phyloP scores from a whole-genome alignment of 2,888 invertebrate species.

The Yponomeuta sedellus region DNA sequence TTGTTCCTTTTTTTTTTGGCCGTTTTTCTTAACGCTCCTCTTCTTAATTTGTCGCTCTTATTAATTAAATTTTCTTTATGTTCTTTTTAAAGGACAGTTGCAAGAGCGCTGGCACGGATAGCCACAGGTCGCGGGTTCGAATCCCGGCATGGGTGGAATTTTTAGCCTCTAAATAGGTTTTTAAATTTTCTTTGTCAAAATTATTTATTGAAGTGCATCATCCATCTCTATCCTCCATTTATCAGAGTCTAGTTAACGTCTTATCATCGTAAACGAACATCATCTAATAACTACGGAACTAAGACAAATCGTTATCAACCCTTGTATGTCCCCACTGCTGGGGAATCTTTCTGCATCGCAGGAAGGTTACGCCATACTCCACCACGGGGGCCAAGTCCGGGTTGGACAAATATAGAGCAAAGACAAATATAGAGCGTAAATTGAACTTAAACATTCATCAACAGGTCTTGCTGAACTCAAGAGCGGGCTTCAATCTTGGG shows the following conservation, averaged over 20 bases:
- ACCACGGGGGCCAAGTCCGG: too few relatives aligned
- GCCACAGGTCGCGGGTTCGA: too few relatives aligned
- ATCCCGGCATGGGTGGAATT: too few relatives aligned
- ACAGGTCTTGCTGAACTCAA: slow-evolving; percentile 83
- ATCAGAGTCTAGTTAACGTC: slow-evolving; percentile 1
- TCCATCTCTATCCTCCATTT: background rate
- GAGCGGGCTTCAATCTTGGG: slow-evolving; percentile 85
- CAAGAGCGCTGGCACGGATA: too few relatives aligned
- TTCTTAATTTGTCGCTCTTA: background rate
- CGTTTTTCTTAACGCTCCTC: too few relatives aligned
- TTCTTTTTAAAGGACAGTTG: too few relatives aligned
- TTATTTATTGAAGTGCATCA: background rate
- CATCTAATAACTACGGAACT: background rate
- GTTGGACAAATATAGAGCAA: too few relatives aligned
- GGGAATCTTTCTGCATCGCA: too few relatives aligned
- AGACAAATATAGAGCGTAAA: slow-evolving; percentile 1
- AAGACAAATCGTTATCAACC: background rate
- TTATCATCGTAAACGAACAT: background rate
- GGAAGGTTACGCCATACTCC: too few relatives aligned
- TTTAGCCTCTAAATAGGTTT: too few relatives aligned
- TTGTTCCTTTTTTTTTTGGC: background rate
- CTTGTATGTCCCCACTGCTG: too few relatives aligned
- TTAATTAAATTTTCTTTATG: background rate
- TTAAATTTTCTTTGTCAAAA: too few relatives aligned
- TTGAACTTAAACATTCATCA: background rate